A percentile compares a stretch with the other conserved stretches of the same genome.
Conservation (phyloP, 2,113 vertebrate species). For the Phrynosoma blainvillii region DNA sequence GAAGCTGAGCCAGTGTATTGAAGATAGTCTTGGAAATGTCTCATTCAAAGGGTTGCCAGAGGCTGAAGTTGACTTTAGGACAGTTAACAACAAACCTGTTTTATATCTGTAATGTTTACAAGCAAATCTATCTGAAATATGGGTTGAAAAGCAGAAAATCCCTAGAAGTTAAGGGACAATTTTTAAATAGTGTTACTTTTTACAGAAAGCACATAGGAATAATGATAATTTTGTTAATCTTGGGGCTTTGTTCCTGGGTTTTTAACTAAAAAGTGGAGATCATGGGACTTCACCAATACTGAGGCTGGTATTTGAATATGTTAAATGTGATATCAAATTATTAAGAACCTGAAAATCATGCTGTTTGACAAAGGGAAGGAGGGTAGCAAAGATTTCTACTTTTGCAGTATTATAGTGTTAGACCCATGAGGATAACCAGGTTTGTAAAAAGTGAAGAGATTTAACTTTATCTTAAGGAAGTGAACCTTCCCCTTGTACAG, state of each 20-base stretch:
- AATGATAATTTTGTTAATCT: not conserved
- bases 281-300: not conserved
- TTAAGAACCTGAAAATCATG: not conserved
- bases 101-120: not conserved
- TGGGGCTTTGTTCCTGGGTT: not conserved
- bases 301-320: no score
- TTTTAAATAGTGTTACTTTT: not conserved
- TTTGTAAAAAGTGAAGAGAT: not conserved
- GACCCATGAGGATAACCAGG: not conserved
- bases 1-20: no score
- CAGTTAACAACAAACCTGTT: not conserved
- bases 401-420: not conserved
- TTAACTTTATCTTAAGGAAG: slow-evolving; percentile 10
- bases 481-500: slow-evolving; percentile 14
- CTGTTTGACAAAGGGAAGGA: not conserved
- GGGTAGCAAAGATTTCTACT: not conserved
- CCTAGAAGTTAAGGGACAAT: not conserved
- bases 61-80: no score
- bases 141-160: not conserved
- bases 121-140: not conserved
- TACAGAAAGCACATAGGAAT: not conserved
- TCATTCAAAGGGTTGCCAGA: no score
- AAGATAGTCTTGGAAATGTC: no score
- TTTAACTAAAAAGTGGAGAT: not conserved
- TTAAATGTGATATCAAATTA: not conserved